A percentile compares a stretch with the other conserved stretches of the same genome.
phyloP scores from a whole-genome alignment of 2,113 vertebrate genomes.

The Pseudorasbora parva region DNA sequence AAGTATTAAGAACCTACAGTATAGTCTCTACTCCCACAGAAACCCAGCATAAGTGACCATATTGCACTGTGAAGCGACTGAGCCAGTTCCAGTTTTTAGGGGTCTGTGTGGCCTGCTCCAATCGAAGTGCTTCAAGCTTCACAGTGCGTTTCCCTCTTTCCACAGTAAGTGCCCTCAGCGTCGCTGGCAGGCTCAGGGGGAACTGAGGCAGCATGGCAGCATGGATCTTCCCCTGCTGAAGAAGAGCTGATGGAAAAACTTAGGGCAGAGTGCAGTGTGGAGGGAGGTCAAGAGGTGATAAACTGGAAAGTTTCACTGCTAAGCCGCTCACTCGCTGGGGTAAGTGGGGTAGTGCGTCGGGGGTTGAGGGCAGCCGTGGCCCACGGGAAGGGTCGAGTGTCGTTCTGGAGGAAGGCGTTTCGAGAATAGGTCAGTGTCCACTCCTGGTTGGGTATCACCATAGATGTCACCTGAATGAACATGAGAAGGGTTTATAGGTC shows the following conservation, averaged over 20 bases:
- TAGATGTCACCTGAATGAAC: constrained; percentile 67
- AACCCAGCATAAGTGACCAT: constrained; percentile 33
- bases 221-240: constrained; percentile 15
- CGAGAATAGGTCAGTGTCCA: constrained; percentile 72
- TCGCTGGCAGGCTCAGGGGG: constrained; percentile 27
- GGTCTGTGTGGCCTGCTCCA: constrained; percentile 15
- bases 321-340: constrained; percentile 59
- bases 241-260: constrained; percentile 42
- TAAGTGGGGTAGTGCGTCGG: constrained; percentile 58
- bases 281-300: constrained; percentile 30
- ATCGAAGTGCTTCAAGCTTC: constrained; percentile 9
- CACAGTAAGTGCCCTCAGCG: constrained; percentile 11
- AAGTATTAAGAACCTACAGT: constrained; percentile 21
- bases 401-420: constrained; percentile 61
- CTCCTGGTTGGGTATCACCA: constrained; percentile 45
- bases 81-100: neutral
- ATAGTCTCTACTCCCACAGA: constrained; percentile 20
- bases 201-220: constrained; percentile 21
- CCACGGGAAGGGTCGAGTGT: constrained; percentile 65
- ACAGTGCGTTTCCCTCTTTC: constrained; percentile 43
- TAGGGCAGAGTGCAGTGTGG: constrained; percentile 38
- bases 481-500: neutral
- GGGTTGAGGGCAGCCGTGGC: constrained; percentile 56
- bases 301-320: constrained; percentile 27
- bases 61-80: constrained; percentile 21